Evolutionary conservation across 2,113 vertebrate genomes (phyloP), one percentile per base, ranked within the genome.

Genomic region (Cyanoderma ruficeps): DNA sequence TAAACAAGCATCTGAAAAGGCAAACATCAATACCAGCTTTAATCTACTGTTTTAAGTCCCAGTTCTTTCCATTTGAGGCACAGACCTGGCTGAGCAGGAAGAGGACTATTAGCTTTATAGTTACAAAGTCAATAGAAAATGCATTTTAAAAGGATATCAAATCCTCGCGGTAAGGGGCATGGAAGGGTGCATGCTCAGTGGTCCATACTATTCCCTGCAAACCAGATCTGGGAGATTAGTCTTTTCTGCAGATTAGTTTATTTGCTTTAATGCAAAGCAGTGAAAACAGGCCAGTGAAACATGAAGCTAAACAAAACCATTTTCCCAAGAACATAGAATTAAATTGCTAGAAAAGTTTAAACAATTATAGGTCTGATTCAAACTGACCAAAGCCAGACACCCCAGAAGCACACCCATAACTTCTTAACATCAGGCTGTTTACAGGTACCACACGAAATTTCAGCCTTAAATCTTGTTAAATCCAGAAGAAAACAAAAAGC

Each of bases 121-220:
- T 85, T 96, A 46, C 53, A 90, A 93, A 96, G 91, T 91, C 93
- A 93, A 96, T 95, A 96, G 88, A 92, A 96, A 97, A 39, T 1
- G 1, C 81, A 95, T 97, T 97, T 93, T 86, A 90, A 87, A 94
- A 93, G 75, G 90, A 93, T 91, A 94, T 92, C 64, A 93, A 94
- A 93, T 86, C 59, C 84, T 95, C 21, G 13, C 76, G 71, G 74
- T 82, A 87, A 91, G 83, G 61, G 87, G 92, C 91, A 84, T 37
- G 70, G 87, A 87, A 95, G 63, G 75, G 61, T 94, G 74, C 71
- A 68, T 76, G 83, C 61, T 77, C 75, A 72, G 83, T 93, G 92
- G 94, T 95, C 91, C 90, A 83, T 74, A 37, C 31, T 22, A 23
- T 53, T 81, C n/a, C 65, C 83, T 64, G 65, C 69, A 97, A 93